Conservation (phyloP, 37 sponge, comb jelly and placozoan species). For the Cliona cf. orientalis region DNA sequence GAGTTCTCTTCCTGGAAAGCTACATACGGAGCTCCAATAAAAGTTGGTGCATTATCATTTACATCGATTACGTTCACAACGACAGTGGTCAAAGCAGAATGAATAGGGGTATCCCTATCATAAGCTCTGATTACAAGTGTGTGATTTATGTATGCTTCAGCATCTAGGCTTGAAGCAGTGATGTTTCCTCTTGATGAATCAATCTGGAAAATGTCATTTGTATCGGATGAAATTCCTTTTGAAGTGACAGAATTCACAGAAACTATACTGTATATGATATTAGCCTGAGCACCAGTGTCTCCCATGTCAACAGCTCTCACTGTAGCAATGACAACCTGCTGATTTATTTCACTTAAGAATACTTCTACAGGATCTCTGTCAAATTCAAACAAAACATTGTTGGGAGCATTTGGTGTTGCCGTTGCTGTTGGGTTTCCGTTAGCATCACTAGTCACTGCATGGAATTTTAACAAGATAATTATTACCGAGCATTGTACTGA, state of each 20-base stretch:
- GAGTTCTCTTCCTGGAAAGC: conserved; percentile 20
- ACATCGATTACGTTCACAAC: conserved; percentile 42
- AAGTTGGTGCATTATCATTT: conserved; percentile 72
- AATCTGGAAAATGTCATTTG: conserved; percentile 5
- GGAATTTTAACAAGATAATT: no score
- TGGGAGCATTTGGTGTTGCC: no score
- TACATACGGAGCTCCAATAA: conserved; percentile 44
- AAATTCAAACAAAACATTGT: no score
- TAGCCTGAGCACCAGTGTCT: conserved; percentile 49
- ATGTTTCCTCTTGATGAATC: conserved; percentile 57
- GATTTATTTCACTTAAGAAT: conserved; percentile 33
- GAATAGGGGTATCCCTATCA: conserved; percentile 65
- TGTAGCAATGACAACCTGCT: conserved; percentile 9
- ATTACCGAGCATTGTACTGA: no score
- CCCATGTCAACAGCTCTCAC: conserved; percentile 56
- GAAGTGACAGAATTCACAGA: conserved; percentile 18
- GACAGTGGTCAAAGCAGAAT: background rate
- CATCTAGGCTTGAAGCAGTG: conserved; percentile 57
- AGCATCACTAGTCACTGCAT: no score
- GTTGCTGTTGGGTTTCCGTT: no score
- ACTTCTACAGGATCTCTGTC: no score
- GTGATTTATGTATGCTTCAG: conserved; percentile 42
- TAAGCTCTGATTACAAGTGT: conserved; percentile 40
- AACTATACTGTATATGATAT: conserved; percentile 43
- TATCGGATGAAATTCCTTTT: background rate